phyloP scores from a whole-genome alignment of 2,113 vertebrate genomes.

The Nothobranchius kuhntae region DNA sequence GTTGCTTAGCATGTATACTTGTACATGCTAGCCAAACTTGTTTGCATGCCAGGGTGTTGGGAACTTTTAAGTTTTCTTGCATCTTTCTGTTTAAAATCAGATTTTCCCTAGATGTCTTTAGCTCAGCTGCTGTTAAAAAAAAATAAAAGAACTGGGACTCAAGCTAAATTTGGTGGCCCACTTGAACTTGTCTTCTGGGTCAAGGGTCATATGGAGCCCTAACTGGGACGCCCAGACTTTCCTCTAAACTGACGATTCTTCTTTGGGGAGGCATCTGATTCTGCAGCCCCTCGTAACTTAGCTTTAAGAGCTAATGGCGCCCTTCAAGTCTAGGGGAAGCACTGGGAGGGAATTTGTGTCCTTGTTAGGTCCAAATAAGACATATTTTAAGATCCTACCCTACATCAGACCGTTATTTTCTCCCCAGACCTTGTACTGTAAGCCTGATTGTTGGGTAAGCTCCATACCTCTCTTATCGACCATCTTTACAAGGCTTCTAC shows the following conservation, averaged over 20 bases:
- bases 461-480: slow-evolving; percentile 19
- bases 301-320: neutral
- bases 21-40: no score
- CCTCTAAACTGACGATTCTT: no score
- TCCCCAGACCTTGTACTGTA: slow-evolving; percentile 20
- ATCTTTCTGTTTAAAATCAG: neutral
- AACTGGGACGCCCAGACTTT: no score
- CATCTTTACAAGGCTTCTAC: slow-evolving; percentile 17
- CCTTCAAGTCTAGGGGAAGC: neutral
- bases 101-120: neutral
- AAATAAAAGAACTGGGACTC: no score
- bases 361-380: slow-evolving; percentile 2
- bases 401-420: neutral
- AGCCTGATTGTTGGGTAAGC: slow-evolving; percentile 17
- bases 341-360: neutral
- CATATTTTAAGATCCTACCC: neutral
- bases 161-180: no score
- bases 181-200: no score
- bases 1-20: neutral
- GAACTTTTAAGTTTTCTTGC: neutral
- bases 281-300: neutral
- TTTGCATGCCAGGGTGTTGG: neutral
- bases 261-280: neutral
- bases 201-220: no score
- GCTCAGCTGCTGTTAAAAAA: no score